Evolutionary conservation across 2,888 invertebrate species (phyloP).

Genomic region (Ametastegia equiseti): DNA sequence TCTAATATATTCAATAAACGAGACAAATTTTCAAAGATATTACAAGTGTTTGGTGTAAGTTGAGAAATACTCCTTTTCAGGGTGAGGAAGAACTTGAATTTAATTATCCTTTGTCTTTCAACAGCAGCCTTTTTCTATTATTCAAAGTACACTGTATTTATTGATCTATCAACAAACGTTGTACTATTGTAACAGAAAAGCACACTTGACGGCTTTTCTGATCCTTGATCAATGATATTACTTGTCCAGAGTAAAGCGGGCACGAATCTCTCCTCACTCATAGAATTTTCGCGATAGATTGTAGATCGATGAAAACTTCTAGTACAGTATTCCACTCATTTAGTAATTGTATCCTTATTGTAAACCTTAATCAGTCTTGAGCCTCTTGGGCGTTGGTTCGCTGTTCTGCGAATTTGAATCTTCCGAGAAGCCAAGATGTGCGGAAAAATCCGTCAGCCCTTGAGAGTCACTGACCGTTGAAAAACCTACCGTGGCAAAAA

Average conservation of each 20-base stretch:
- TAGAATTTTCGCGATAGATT: conserved; percentile 9
- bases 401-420: conserved; percentile 94
- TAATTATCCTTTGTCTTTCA: background rate
- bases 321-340: background rate
- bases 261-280: conserved; percentile 13
- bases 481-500: conserved; percentile 81
- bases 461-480: conserved; percentile 95
- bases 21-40: background rate
- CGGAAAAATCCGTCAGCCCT: conserved; percentile 91
- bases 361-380: conserved; percentile 84
- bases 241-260: background rate
- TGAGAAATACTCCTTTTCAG: background rate
- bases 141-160: conserved; percentile 20
- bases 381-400: conserved; percentile 86
- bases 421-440: conserved; percentile 91
- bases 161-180: background rate
- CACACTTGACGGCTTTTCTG: background rate
- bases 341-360: background rate
- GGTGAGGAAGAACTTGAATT: background rate
- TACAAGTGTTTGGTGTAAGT: background rate
- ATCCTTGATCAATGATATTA: conserved; percentile 12
- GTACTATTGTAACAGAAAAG: conserved; percentile 14
- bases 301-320: background rate
- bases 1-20: background rate
- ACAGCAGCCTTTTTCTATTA: background rate